Evolutionary conservation across 2,888 invertebrate genomes (phyloP), one percentile per base, ranked within the genome.

Genomic region (Erebia ligea): DNA sequence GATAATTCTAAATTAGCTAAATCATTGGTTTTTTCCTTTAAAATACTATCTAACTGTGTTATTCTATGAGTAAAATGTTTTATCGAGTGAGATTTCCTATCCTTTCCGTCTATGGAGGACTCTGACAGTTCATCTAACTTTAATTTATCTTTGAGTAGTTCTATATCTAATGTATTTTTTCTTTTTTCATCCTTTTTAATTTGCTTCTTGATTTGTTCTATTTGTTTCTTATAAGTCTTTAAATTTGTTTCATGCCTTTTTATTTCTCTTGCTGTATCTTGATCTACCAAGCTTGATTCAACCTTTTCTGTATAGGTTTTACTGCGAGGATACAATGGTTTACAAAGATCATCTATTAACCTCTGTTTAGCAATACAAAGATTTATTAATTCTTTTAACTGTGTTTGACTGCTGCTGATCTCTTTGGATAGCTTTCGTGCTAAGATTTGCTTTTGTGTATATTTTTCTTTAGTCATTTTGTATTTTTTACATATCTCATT

Each of bases 161-260:
- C 96, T 70, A 93, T 88, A 82, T 97, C 96, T 77, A 96, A 91
- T 58, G 95, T 95, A 73, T 94, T 95, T 80, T 95, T 96, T 10
- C 95, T 90, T 81, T 96, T 96, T 77, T 96, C 96, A 77, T 97
- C 96, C 79, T 96, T 95, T 76, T 95, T 95, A 21, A 96, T 94
- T 79, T 96, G 95, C 80, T 95, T 95, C 82, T 95, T 96, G 63
- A 97, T 88, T 81, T 96, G 96, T 66, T 97, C 96, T 81, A 97
- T 94, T 82, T 97, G 95, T 80, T 96, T 96, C 80, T 96, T 96
- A 0, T 96, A 97, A 9, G 95, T 95, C 80, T 95, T 95, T 3
- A 97, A 87, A 77, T 96, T 97, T 73, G 95, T 95, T 82, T 97
- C 96, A 75, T 97, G 92, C 80, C 96, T 96, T 78, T 95, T 94